A percentile compares a stretch with the other conserved stretches of the same genome.
phyloP scores from a whole-genome alignment of 2,113 vertebrate genomes.

The Naja naja region DNA sequence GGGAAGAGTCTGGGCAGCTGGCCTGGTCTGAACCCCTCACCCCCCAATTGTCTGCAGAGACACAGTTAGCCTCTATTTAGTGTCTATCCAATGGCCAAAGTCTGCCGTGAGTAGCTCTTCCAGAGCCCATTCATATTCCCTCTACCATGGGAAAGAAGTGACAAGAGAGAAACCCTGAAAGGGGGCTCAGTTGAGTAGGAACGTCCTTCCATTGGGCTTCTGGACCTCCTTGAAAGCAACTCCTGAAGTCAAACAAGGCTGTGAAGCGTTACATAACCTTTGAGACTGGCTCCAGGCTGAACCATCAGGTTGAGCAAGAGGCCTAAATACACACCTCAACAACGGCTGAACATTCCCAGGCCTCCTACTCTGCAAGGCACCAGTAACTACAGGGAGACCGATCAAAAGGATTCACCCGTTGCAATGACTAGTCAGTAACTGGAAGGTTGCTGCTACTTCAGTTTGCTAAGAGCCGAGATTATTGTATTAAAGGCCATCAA shows the following conservation, averaged over 20 bases:
- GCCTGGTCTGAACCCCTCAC: too few species aligned
- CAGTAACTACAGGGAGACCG: neutral
- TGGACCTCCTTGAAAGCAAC: neutral
- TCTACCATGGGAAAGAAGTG: neutral
- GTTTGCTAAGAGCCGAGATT: neutral
- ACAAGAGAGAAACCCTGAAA: neutral
- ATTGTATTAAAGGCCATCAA: rapidly evolving
- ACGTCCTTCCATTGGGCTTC: neutral
- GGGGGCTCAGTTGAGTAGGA: neutral
- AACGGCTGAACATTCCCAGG: neutral
- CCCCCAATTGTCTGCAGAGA: too few species aligned
- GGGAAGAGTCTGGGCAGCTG: neutral
- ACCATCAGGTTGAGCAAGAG: neutral
- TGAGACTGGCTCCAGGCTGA: neutral
- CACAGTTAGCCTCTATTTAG: neutral
- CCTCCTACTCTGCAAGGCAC: neutral
- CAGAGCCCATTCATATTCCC: neutral
- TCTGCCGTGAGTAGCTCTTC: neutral
- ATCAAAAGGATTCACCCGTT: neutral
- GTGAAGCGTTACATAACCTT: too few species aligned
- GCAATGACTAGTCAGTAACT: neutral
- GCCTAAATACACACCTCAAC: too few species aligned
- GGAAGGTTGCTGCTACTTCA: neutral
- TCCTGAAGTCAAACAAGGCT: neutral
- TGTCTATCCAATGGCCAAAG: neutral